Percentiles rank a stretch among this genome's conserved stretches.
These are phyloP conservation scores for Anniella stebbinsi DNA, from an alignment of 2,797 vertebrate genomes.

Conservation along the genomic window DNA sequence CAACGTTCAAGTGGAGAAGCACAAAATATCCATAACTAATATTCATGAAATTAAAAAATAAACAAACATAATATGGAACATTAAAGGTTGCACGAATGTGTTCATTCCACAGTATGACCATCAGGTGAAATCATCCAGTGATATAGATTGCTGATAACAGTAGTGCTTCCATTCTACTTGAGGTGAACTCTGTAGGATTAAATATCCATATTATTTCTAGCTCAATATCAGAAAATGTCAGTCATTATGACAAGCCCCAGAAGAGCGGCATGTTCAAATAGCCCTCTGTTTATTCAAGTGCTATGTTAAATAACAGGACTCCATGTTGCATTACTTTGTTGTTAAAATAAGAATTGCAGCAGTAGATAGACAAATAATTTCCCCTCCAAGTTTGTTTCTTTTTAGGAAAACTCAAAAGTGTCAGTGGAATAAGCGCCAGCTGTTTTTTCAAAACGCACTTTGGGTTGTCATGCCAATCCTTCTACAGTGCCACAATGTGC, in stretches of 20 bases:
- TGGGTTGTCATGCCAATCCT: slow-evolving; percentile 21
- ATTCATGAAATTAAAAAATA: slow-evolving; percentile 63
- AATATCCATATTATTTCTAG: slow-evolving; percentile 86
- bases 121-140: slow-evolving; percentile 76
- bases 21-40: slow-evolving; percentile 71
- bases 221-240: slow-evolving; percentile 84
- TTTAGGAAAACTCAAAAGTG: slow-evolving; percentile 51
- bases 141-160: slow-evolving; percentile 82
- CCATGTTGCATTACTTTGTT: slow-evolving; percentile 76
- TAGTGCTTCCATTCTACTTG: slow-evolving; percentile 79
- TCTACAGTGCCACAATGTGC: slow-evolving; percentile 49
- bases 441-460: slow-evolving; percentile 48
- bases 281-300: slow-evolving; percentile 68
- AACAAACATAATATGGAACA: slow-evolving; percentile 69
- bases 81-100: slow-evolving; percentile 74
- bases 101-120: slow-evolving; percentile 76
- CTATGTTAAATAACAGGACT: slow-evolving; percentile 75
- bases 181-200: slow-evolving; percentile 80
- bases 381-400: slow-evolving; percentile 61
- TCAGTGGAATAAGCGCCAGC: slow-evolving; percentile 10
- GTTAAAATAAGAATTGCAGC: slow-evolving; percentile 74
- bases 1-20: slow-evolving; percentile 78
- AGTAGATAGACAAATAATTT: slow-evolving; percentile 69
- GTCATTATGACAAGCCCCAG: slow-evolving; percentile 80
- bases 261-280: slow-evolving; percentile 69